Evolutionary conservation across 1,140 invertebrate species (phyloP), one percentile per base, ranked within the genome.

Genomic region (Elymnias hypermnestra): DNA sequence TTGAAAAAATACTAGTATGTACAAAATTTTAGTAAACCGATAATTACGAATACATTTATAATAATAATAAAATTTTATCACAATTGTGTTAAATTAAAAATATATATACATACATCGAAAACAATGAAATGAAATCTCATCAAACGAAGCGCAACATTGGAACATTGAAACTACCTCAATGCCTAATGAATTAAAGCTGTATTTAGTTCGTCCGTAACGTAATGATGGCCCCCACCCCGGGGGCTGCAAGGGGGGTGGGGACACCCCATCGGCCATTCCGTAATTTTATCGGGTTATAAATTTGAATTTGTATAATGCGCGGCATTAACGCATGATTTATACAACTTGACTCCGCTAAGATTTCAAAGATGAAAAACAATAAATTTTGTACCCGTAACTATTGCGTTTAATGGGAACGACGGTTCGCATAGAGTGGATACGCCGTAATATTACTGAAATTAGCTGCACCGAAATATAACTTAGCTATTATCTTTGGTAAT

Each of bases 251-350:
- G 49, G 54, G 56, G 35, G 53, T 49, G 58, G 56, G 55, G 63
- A 51, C 67, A 68, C 69, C 71, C 69, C 69, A 68, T 69, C 71
- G 76, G 65, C 76, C 72, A 75, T 75, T 82, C 74, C 68, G 81
- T 85, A 86, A 87, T 87, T 87, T 87, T 87, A 87, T 86, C 81
- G 83, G 73, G 83, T 82, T 85, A 87, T 87, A 87, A 87, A 87
- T 87, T 87, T 83, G 81, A 85, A 77, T 83, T 84, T 86, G 77
- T 86, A 84, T 84, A 84, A 84, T 84, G 72, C 75, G 53, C 56
- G 56, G 81, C 81, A 84, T 84, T 84, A 84, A 84, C 81, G 74
- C 68, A 84, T 84, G 81, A 84, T 84, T 84, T 84, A 84, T 84
- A 75, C 69, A 78, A 82, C 75, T 84, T 81, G 77, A 84, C 77